Base-by-base conservation (phyloP, 2,113 vertebrate species). In the Chaenocephalus aceratus region DNA sequence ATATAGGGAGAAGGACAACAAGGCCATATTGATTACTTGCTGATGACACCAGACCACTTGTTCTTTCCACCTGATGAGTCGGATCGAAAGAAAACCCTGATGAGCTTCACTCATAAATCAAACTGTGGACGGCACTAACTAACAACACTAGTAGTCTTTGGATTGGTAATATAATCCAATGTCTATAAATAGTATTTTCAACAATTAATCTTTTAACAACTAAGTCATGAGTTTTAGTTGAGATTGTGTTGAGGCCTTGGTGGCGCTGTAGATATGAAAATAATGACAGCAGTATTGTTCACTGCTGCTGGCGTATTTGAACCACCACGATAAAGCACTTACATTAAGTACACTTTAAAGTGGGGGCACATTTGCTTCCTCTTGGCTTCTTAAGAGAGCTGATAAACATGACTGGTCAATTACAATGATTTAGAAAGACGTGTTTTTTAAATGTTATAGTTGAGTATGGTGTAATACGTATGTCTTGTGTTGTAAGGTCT, bases 21-120 rank as follows among this genome's bases (percentile, higher is more conserved):
- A 68, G 61, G 18, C 3, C 18, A 18, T 11, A 59, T 30, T 77
- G 69, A 73, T 72, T 83, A 67, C 68, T 49, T 49, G 26, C 4
- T 76, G 65, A 77, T 70, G 75, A 70, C n/a, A 53, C 9, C 53
- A 12, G 12, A 14, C 23, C 10, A 21, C 6, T 30, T 66, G 9
- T 18, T 44, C 5, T 36, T 52, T 10, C 15, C 30, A 23, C 2
- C 34, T 54, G 46, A 63, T 56, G 52, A 63, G 52, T 3, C 12
- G n/a, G 45, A 21, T 49, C 3, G 2, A 21, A 49, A 49, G 61
- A 58, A 36, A 23, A 49, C 18, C 26, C 44, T 72, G 60, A 79
- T 65, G 60, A 72, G 60, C 60, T 71, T 41, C 21, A 34, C 58
- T 41, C 1, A 18, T 4, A 56, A 54, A 34, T 60, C 56, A 54